Base-by-base conservation (phyloP, 1,140 invertebrate species). In the Rhagoletis pomonella region DNA sequence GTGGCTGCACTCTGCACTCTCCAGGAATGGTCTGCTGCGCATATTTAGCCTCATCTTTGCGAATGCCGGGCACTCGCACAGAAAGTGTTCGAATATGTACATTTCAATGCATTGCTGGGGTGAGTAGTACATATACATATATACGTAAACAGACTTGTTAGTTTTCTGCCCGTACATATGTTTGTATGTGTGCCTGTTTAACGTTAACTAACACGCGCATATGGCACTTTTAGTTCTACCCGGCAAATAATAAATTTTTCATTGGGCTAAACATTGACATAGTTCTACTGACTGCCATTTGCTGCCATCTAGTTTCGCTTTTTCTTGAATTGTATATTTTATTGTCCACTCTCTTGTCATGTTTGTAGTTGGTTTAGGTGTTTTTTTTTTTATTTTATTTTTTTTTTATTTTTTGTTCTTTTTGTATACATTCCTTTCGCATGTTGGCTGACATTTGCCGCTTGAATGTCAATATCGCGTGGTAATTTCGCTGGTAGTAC, bases 211-310 rank as follows among this genome's bases (percentile, higher is more conserved):
- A 42, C 6, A 55, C 73, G 73, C 73, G 47, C 73, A 81, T 81
- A 81, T 55, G 47, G 50, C 73, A 55, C 47, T 55, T 81, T 81
- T 55, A 50, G 47, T 44, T 58, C 55, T 81, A 81, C 14, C 19
- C 73, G 73, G 47, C n/a, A 81, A 58, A 81, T 81, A 81, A 81
- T 81, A 81, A 81, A 58, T 81, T 19, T 81, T 81, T 81, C 73
- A 81, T 81, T 81, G 73, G 73, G 6, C 73, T 47, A 44, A 81
- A 58, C 73, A 81, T 55, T 81, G 73, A 81, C 73, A 81, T 29
- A 81, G 47, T 81, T 81, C 42, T 81, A 55, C 17, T 81, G 73
- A 73, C 67, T 73, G 67, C 67, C 67, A 73, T 73, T 73, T 47
- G 73, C 17, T 81, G 17, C 14, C 42, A 55, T 81, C 47, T 55